Percentiles rank a stretch among this genome's conserved stretches.
These are phyloP conservation scores for rabbit (Oryctolagus cuniculus) DNA, from an alignment of 2,113 vertebrate genomes.

Conservation along the genomic window mOryCun1.1 NC_091432.1:221529001-221529500, in stretches of 20 bases:
- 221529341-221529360: background rate
- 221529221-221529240: background rate
- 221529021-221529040: background rate
- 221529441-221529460: background rate
- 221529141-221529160: background rate
- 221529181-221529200: background rate
- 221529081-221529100: background rate
- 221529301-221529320: conserved; percentile 29
- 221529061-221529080: background rate
- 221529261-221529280: conserved; percentile 22
- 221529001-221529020: background rate
- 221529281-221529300: background rate
- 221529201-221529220: background rate
- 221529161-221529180: background rate
- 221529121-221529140: background rate
- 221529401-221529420: background rate
- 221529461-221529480: background rate
- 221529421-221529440: background rate
- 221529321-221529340: conserved; percentile 17
- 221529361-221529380: background rate
- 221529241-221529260: conserved; percentile 22
- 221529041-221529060: background rate
- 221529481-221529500: background rate
- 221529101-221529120: background rate
- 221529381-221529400: background rate